Base-by-base conservation (phyloP, 2,113 vertebrate species). In the Mesembrinibis cayennensis region DNA sequence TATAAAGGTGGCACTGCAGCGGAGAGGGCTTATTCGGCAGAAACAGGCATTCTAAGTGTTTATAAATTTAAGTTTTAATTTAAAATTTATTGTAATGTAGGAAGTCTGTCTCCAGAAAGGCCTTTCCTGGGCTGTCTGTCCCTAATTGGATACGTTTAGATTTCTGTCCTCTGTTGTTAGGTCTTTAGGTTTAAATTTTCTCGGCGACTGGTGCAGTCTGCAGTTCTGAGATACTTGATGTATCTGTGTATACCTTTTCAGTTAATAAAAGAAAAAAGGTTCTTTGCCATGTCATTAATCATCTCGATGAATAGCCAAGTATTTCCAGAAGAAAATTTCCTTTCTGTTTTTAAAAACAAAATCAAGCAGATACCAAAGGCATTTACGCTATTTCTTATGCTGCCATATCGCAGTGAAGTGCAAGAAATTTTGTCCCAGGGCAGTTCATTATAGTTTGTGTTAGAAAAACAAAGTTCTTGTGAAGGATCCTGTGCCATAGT, bases 391-490 rank as follows among this genome's bases (percentile, higher is more conserved):
- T 5, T 69, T 82, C 42, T 59, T 30, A 9, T 49, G 58, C 59
- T 89, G 42, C 69, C 34, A 0, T 34, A 15, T 40, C 36, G 7
- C 32, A 36, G 45, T 4, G 16, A 18, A 19, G 26, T 8, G 26
- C n/a, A 40, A 61, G 32, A 55, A 76, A 29, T 47, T 52, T 44
- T 29, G 44, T 73, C 56, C 70, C 11, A 4, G 12, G 44, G 21
- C 5, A 2, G 50, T n/a, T 63, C 5, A 0, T 77, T 65, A 2
- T 4, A 13, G 49, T 34, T 71, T 45, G 66, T 1, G 1, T 73
- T 42, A 36, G 42, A 19, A 62, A 62, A 69, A 11, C 12, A 6
- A 53, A 61, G 34, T 45, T 58, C 42, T 58, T 8, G 2, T 25
- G 53, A 11, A 34, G 27, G 59, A 50, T 40, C 27, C 73, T 13